Percentiles rank a stretch among this genome's conserved stretches.
phyloP scores from a whole-genome alignment of 2,797 vertebrate genomes.

The Catostomus latipinnis region DNA sequence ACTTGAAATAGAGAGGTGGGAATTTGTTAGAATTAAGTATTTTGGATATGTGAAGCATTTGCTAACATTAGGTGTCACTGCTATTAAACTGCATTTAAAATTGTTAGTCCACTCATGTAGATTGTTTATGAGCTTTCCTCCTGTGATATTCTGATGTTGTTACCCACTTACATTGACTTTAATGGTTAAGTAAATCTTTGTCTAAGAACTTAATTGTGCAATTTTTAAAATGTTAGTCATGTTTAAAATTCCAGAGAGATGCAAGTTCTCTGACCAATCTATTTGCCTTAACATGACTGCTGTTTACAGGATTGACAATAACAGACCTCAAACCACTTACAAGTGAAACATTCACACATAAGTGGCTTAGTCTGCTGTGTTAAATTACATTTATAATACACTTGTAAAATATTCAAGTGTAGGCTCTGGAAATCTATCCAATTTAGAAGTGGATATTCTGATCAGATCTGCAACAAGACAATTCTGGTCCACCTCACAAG shows the following conservation, averaged over 20 bases:
- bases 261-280: not conserved
- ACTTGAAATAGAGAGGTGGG: not conserved
- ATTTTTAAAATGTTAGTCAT: too few species aligned
- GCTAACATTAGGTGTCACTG: not conserved
- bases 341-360: not conserved
- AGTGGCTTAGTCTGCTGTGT: not conserved
- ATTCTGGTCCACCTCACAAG: constrained; percentile 4
- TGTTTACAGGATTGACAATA: not conserved
- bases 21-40: too few species aligned
- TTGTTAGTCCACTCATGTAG: not conserved
- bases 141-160: not conserved
- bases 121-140: not conserved
- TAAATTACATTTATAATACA: not conserved
- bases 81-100: not conserved
- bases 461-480: not conserved
- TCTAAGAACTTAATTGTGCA: too few species aligned
- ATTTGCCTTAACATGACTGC: not conserved
- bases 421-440: not conserved
- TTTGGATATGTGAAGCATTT: not conserved
- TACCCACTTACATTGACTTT: not conserved
- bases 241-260: too few species aligned
- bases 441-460: not conserved
- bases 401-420: not conserved
- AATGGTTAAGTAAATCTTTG: too few species aligned
- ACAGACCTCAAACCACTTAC: not conserved